Percentiles rank a stretch among this genome's conserved stretches.
These are phyloP conservation scores for Tetragnatha versicolor DNA, from an alignment of 1,140 invertebrate species.

Conservation along the genomic window DNA sequence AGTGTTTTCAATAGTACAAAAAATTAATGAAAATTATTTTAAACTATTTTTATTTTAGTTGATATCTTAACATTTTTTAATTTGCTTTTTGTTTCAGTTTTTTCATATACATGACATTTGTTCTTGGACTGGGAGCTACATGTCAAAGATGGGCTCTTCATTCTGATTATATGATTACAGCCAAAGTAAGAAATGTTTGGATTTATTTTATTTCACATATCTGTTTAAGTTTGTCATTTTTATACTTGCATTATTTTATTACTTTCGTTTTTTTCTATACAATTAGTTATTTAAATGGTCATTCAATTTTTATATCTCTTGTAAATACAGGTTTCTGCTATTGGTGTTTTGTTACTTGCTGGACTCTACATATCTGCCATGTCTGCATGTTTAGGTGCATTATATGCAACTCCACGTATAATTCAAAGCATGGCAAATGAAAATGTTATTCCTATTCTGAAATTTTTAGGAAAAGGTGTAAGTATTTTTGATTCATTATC, in stretches of 20 bases:
- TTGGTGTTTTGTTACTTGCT: conserved; percentile 80
- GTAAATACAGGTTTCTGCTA: conserved; percentile 66
- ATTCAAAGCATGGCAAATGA: conserved; percentile 94
- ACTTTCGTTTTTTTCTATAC: neutral
- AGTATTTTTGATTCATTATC: conserved; percentile 62
- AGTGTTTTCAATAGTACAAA: no score
- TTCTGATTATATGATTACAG: conserved; percentile 87
- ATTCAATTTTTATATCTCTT: neutral
- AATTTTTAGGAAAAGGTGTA: conserved; percentile 85
- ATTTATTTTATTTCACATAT: neutral
- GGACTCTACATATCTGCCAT: conserved; percentile 95
- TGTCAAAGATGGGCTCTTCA: conserved; percentile 77
- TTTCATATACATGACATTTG: conserved; percentile 88
- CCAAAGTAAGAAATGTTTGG: conserved; percentile 70
- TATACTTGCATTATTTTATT: neutral
- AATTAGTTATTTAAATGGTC: neutral
- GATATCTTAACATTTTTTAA: neutral
- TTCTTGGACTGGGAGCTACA: conserved; percentile 86
- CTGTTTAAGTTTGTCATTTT: neutral
- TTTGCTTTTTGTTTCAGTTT: conserved; percentile 71
- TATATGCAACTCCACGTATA: conserved; percentile 94
- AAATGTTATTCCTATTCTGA: conserved; percentile 90
- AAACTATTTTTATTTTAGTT: no score
- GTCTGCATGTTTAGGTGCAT: conserved; percentile 90
- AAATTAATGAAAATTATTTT: no score